Percentiles rank a stretch among this genome's conserved stretches.
Evolutionary conservation across 2,797 vertebrate genomes (phyloP).

Genomic region (Kryptolebias ocellatus): DNA sequence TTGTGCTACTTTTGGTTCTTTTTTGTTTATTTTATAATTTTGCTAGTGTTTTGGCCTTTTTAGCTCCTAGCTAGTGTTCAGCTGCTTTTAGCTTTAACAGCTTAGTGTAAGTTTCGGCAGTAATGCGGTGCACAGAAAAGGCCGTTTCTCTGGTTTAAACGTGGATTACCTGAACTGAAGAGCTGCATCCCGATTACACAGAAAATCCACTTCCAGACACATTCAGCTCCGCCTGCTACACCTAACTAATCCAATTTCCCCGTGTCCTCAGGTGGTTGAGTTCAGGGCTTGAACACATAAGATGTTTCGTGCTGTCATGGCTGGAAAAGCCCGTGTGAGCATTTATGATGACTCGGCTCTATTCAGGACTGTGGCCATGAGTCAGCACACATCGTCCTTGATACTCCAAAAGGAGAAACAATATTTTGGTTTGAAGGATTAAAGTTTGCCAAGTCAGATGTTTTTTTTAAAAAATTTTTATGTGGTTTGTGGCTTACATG

Average conservation of each 20-base stretch:
- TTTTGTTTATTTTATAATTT: too few relatives aligned
- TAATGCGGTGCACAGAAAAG: too few relatives aligned
- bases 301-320: constrained; percentile 4
- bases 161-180: too few relatives aligned
- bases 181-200: neutral
- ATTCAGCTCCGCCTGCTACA: neutral
- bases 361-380: neutral
- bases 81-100: too few relatives aligned
- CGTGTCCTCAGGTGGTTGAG: constrained; percentile 4
- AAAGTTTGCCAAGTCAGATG: neutral
- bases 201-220: neutral
- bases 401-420: neutral
- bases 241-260: constrained; percentile 17
- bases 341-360: constrained; percentile 1
- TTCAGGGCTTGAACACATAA: neutral
- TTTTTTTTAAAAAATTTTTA: too few relatives aligned
- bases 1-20: too few relatives aligned
- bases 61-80: too few relatives aligned
- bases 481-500: too few relatives aligned
- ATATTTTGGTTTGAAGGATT: neutral
- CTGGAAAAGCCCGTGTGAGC: constrained; percentile 11
- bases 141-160: too few relatives aligned
- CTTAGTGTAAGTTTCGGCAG: too few relatives aligned
- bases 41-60: too few relatives aligned
- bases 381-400: neutral